A percentile compares a stretch with the other conserved stretches of the same genome.
Conservation (phyloP, 2,113 vertebrate genomes). For the Globicephala melas region DNA sequence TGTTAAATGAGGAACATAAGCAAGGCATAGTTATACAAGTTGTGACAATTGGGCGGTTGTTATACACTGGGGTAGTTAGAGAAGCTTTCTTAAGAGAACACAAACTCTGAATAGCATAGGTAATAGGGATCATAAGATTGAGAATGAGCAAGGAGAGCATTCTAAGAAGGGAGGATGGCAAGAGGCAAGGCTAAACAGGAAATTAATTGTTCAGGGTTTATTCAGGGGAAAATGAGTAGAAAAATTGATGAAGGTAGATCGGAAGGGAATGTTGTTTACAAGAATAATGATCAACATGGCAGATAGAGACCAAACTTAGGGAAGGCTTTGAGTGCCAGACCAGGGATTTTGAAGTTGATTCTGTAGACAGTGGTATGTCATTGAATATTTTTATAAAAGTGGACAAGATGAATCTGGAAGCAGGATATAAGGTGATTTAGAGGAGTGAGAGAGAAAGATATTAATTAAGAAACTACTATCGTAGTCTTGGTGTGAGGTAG, state of each 20-base stretch:
- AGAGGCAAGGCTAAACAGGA: not conserved
- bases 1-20: not conserved
- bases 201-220: not conserved
- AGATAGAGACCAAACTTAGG: not conserved
- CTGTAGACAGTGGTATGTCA: not conserved
- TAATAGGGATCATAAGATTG: not conserved
- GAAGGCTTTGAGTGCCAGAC: not conserved
- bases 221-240: not conserved
- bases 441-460: not conserved
- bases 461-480: not conserved
- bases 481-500: not conserved
- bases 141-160: not conserved
- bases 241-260: not conserved
- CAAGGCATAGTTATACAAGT: not conserved
- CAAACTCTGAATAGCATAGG: not conserved
- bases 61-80: not conserved
- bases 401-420: not conserved
- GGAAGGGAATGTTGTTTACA: not conserved
- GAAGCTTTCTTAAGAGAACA: constrained; percentile 13
- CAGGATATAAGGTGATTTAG: not conserved
- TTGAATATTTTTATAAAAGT: not conserved
- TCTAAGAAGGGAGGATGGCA: not conserved
- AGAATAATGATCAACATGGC: not conserved
- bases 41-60: not conserved
- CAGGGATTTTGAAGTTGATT: constrained; percentile 7